Evolutionary conservation across 2,888 invertebrate genomes (phyloP).

Genomic region (Agrotis exclamationis): DNA sequence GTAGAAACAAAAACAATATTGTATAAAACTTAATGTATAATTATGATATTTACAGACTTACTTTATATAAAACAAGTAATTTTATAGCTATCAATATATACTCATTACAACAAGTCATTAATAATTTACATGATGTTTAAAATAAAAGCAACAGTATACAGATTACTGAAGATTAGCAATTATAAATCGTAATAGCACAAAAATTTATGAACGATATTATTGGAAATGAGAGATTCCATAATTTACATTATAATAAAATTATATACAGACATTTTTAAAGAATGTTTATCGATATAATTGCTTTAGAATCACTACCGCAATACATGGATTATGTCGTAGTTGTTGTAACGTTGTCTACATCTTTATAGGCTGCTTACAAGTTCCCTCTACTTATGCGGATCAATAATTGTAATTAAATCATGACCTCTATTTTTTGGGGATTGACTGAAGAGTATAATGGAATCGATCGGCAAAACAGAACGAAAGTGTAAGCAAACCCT

Average conservation of each 20-base stretch:
- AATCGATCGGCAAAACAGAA: conserved; percentile 10
- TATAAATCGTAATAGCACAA: conserved; percentile 86
- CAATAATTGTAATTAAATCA: background rate
- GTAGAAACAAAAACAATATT: conserved; percentile 87
- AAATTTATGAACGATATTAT: conserved; percentile 82
- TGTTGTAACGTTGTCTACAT: conserved; percentile 26
- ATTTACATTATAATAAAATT: conserved; percentile 86
- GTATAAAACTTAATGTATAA: conserved; percentile 91
- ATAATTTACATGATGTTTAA: conserved; percentile 89
- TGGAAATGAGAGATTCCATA: conserved; percentile 90
- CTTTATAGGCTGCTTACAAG: conserved; percentile 25
- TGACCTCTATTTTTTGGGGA: conserved; percentile 9
- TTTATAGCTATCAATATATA: conserved; percentile 90
- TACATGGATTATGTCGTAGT: conserved; percentile 40
- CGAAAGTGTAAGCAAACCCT: conserved; percentile 15
- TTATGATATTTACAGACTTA: conserved; percentile 91
- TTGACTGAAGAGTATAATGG: background rate
- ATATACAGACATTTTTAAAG: conserved; percentile 84
- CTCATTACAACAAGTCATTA: conserved; percentile 90
- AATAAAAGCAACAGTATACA: conserved; percentile 90
- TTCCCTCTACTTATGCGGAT: conserved; percentile 20
- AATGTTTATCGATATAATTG: conserved; percentile 85
- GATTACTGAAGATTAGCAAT: conserved; percentile 85
- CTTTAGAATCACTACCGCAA: conserved; percentile 55
- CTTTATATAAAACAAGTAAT: conserved; percentile 90